phyloP scores from a whole-genome alignment of 1,140 invertebrate species.

The Ephestia elutella region DNA sequence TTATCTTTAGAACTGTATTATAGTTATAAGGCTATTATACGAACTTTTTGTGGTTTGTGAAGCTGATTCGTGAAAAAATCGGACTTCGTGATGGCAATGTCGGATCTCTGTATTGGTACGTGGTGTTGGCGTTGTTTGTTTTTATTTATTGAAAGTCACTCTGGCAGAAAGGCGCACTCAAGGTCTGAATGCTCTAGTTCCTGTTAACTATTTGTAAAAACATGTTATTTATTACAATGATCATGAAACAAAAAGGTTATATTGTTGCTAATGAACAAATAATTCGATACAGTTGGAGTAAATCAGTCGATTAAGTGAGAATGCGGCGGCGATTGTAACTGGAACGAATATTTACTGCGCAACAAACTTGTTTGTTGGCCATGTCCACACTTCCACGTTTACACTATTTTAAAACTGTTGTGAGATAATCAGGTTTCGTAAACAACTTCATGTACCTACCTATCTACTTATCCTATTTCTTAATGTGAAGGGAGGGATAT shows the following conservation, averaged over 20 bases:
- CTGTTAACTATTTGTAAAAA: constrained; percentile 16
- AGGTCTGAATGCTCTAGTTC: constrained; percentile 50
- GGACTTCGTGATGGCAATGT: constrained; percentile 61
- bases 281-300: not conserved
- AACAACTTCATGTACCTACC: not conserved
- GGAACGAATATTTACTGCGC: constrained; percentile 29
- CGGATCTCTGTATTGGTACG: constrained; percentile 66
- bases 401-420: constrained; percentile 11
- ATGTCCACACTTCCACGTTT: constrained; percentile 14
- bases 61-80: constrained; percentile 27
- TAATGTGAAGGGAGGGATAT: not conserved
- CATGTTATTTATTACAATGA: not conserved
- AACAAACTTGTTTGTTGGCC: constrained; percentile 31
- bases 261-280: not conserved
- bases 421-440: not conserved
- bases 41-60: constrained; percentile 34
- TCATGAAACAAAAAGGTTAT: not conserved
- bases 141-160: constrained; percentile 28
- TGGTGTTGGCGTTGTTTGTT: constrained; percentile 23
- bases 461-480: not conserved
- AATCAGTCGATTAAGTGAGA: constrained; percentile 1
- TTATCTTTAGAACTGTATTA: constrained; percentile 43
- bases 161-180: constrained; percentile 35
- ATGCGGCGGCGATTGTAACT: constrained; percentile 18
- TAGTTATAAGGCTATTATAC: constrained; percentile 46